Conservation (phyloP, 2,797 vertebrate species). For the Pteronotus mesoamericanus region DNA sequence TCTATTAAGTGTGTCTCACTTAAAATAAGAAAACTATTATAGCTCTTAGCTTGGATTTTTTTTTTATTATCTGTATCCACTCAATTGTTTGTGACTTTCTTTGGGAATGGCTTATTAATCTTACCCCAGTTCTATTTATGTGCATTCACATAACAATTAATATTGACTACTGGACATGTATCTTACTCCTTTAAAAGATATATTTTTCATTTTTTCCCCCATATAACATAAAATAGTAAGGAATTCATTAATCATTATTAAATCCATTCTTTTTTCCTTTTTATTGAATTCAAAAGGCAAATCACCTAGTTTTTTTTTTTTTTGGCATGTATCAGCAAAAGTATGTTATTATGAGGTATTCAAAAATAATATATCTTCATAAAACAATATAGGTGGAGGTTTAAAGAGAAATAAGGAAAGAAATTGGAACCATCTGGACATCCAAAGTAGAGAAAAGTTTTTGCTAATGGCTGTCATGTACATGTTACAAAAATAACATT, state of each 20-base stretch:
- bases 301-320: conserved; percentile 78
- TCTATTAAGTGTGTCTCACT: not conserved
- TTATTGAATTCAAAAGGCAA: conserved; percentile 85
- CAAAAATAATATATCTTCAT: conserved; percentile 86
- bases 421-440: conserved; percentile 86
- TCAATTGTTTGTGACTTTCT: not conserved
- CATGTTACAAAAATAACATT: conserved; percentile 45
- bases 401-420: conserved; percentile 82
- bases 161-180: conserved; percentile 79
- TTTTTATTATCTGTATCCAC: not conserved
- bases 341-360: conserved; percentile 84
- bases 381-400: conserved; percentile 84
- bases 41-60: not conserved
- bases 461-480: conserved; percentile 83
- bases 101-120: conserved; percentile 13
- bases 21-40: conserved; percentile 54
- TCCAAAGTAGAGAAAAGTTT: conserved; percentile 81
- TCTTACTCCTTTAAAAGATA: conserved; percentile 79
- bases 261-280: conserved; percentile 80
- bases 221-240: conserved; percentile 82
- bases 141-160: conserved; percentile 73
- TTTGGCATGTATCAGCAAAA: conserved; percentile 80
- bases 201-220: conserved; percentile 67
- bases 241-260: conserved; percentile 84
- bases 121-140: not conserved